phyloP scores from a whole-genome alignment of 37 sponge, comb jelly and placozoan species.

The Haliclona indistincta region DNA sequence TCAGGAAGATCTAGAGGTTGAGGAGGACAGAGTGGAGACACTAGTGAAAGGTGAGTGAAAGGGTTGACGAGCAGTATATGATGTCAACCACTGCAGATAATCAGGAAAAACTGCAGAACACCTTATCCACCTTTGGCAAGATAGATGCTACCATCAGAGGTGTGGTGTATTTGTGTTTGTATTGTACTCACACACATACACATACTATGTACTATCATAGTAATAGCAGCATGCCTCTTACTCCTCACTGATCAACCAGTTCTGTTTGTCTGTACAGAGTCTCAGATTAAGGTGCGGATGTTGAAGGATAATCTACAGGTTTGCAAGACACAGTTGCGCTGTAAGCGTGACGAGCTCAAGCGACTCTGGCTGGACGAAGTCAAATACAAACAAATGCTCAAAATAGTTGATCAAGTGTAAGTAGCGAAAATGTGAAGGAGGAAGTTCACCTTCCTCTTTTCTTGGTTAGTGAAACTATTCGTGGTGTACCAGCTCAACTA shows the following conservation, averaged over 20 bases:
- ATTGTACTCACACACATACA: background rate
- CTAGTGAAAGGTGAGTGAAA: slow-evolving; percentile 40
- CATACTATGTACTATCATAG: background rate
- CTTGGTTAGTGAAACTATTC: slow-evolving; percentile 66
- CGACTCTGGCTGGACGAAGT: slow-evolving; percentile 91
- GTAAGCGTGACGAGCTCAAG: slow-evolving; percentile 85
- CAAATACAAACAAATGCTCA: slow-evolving; percentile 80
- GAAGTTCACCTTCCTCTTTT: background rate
- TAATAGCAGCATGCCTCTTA: background rate
- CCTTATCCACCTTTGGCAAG: slow-evolving; percentile 61
- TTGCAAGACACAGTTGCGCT: slow-evolving; percentile 78
- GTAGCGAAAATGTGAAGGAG: slow-evolving; percentile 8
- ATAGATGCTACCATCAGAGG: slow-evolving; percentile 63
- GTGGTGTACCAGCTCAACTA: slow-evolving; percentile 63
- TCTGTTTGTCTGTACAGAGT: slow-evolving; percentile 27
- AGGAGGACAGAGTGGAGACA: slow-evolving; percentile 44
- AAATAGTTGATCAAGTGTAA: slow-evolving; percentile 83
- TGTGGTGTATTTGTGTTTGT: slow-evolving; percentile 31
- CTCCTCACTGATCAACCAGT: background rate
- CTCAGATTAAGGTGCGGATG: slow-evolving; percentile 42
- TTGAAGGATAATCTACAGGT: slow-evolving; percentile 56
- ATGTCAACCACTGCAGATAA: slow-evolving; percentile 62
- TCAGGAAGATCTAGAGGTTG: slow-evolving; percentile 44
- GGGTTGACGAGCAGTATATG: background rate
- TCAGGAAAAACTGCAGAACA: slow-evolving; percentile 63